phyloP scores from a whole-genome alignment of 2,113 vertebrate genomes.

The Pipa parva region DNA sequence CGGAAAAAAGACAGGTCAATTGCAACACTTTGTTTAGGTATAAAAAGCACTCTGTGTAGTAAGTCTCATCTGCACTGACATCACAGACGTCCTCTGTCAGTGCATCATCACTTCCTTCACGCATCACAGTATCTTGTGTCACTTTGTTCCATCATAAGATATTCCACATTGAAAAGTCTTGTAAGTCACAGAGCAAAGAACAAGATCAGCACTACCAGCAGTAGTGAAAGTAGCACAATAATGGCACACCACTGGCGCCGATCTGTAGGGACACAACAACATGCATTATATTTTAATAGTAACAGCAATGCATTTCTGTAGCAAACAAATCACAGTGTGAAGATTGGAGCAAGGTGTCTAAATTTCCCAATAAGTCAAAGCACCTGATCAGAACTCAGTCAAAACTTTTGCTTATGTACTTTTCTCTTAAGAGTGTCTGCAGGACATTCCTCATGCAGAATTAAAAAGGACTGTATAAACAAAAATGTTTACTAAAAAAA shows the following conservation, averaged over 20 bases:
- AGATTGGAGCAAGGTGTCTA: no score
- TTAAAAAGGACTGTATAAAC: no score
- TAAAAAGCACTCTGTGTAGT: background rate
- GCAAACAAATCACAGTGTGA: no score
- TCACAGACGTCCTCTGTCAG: conserved; percentile 26
- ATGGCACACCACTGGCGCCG: conserved; percentile 97
- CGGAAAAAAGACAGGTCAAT: background rate
- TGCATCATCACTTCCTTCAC: conserved; percentile 22
- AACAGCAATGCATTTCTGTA: background rate
- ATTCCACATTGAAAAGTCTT: conserved; percentile 16
- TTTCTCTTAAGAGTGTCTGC: no score
- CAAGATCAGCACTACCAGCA: conserved; percentile 84
- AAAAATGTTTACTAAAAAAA: no score
- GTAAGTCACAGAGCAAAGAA: conserved; percentile 78
- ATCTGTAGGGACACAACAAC: conserved; percentile 65
- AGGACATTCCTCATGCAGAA: no score
- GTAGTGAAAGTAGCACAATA: conserved; percentile 75
- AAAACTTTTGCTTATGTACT: no score
- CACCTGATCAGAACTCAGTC: no score
- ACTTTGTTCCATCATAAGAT: background rate
- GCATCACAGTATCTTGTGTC: conserved; percentile 3
- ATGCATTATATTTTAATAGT: background rate
- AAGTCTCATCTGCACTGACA: background rate
- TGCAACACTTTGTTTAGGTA: background rate
- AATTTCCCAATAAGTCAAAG: no score